These are phyloP conservation scores for Crepidodera aurea DNA, from an alignment of 2,888 invertebrate species.

Conservation along the genomic window DNA sequence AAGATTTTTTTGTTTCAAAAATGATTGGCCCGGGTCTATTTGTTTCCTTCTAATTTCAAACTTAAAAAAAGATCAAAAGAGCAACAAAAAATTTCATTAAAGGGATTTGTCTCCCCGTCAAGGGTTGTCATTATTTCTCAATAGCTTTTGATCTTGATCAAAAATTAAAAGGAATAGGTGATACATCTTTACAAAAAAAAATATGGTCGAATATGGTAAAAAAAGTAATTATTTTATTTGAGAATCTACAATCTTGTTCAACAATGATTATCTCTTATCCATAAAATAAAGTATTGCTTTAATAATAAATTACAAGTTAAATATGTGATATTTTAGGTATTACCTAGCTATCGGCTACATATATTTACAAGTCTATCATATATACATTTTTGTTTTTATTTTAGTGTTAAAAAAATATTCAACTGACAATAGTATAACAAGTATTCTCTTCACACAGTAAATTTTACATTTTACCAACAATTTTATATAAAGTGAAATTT, in stretches of 20 bases:
- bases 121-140: too few species aligned
- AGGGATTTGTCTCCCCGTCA: too few species aligned
- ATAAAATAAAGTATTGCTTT: slow-evolving; percentile 30
- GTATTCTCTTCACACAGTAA: slow-evolving; percentile 34
- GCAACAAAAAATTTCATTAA: too few species aligned
- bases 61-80: too few species aligned
- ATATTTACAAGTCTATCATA: slow-evolving; percentile 31
- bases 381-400: slow-evolving; percentile 25
- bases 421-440: slow-evolving; percentile 40
- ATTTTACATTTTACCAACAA: slow-evolving; percentile 43
- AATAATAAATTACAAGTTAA: slow-evolving; percentile 26
- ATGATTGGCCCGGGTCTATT: too few species aligned
- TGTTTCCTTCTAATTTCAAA: too few species aligned
- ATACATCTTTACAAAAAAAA: too few species aligned
- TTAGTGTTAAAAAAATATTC: slow-evolving; percentile 41
- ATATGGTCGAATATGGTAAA: not conserved
- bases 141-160: too few species aligned
- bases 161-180: too few species aligned
- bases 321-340: slow-evolving; percentile 25
- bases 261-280: slow-evolving; percentile 10
- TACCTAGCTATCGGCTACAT: slow-evolving; percentile 16
- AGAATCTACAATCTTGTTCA: slow-evolving; percentile 17
- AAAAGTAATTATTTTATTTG: slow-evolving; percentile 3
- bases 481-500: slow-evolving; percentile 35
- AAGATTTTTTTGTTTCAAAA: too few species aligned